Base-by-base conservation (phyloP, 2,113 vertebrate species). In the Lepisosteus osseus region DNA sequence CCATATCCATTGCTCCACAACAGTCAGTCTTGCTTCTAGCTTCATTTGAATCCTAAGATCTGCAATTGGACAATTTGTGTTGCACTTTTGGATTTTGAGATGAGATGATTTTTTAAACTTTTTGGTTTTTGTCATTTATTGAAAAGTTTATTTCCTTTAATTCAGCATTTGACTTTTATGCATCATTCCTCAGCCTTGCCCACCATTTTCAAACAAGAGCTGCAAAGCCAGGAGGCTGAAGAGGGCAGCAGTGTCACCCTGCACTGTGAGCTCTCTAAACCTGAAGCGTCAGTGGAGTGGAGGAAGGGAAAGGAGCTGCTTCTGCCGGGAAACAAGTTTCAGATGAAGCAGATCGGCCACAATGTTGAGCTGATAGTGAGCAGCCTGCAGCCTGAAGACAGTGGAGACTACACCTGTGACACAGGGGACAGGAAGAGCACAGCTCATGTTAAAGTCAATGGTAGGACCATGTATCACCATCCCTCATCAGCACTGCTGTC, bases 211-310 rank as follows among this genome's bases (percentile, higher is more conserved):
- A 83, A 87, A 59, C 87, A 88, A 65, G 90, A 93, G 40, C 83
- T 97, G 71, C 93, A 88, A 88, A 90, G 91, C 3, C 83, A 92
- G 44, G 91, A 94, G 72, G 86, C 80, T n/a, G 92, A 93, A 0
- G 95, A 97, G 82, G 95, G 93, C 2, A 91, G 78, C 71, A 88
- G 86, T 0, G 81, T 93, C 62, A 87, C 89, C 0, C 74, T 97
- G 77, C 91, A 89, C 74, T 95, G 95, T n/a, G 93, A 95, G 84
- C 82, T 97, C 71, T 95, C 94, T 75, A 94, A 88, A 83, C 67
- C 89, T 0, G 89, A 85, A 14, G 78, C 89, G 8, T 80, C 83
- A 0, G 90, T 93, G 0, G 89, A 93, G 74, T 98, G 96, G 47
- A 51, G 47, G 47, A 51, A 51, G 47, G 87, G 84, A 1, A 80